Base-by-base conservation (phyloP, 2,113 vertebrate species). In the Arenaria interpres region DNA sequence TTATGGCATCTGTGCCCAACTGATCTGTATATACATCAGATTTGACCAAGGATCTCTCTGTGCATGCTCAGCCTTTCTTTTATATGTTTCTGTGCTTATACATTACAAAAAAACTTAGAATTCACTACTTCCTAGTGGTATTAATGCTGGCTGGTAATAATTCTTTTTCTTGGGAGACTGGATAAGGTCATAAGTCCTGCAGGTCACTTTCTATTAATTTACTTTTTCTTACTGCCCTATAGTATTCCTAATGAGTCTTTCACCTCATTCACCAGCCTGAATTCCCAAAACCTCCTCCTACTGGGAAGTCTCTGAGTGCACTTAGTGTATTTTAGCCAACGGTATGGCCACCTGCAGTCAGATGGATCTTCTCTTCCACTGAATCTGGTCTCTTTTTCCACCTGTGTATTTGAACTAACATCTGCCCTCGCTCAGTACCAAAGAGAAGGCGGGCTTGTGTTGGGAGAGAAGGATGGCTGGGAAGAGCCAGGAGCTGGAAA, bases 381-480 rank as follows among this genome's bases (percentile, higher is more conserved):
- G 30, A 51, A 71, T 8, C 23, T 28, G 16, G 4, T 35, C 8
- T 0, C 0, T 3, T 21, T 39, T 67, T n/a, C n/a, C 6, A 23
- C 14, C 51, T 19, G 3, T 5, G 0, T 2, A 1, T 60, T 60
- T 68, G 20, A 16, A 2, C 25, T n/a, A 37, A 30, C 12, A 22
- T 20, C 41, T 69, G 54, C 41, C 33, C 10, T 56, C 11, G 23
- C 23, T 69, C 12, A 19, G 0, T 63, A 56, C 41, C 23, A 39
- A n/a, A 54, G 32, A 20, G 53, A 30, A n/a, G n/a, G 1, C 54
- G 67, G 54, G 46, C 18, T 85, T 28, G 22, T 6, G 9, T 4
- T 79, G 74, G 33, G 54, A 33, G 45, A 33, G 53, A 18, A 62
- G 0, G 67, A 14, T 53, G 72, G 12, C 12, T 48, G 21, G 37